Evolutionary conservation across 2,888 invertebrate species (phyloP), one percentile per base, ranked within the genome.

Genomic region (Mythimna pallens): DNA sequence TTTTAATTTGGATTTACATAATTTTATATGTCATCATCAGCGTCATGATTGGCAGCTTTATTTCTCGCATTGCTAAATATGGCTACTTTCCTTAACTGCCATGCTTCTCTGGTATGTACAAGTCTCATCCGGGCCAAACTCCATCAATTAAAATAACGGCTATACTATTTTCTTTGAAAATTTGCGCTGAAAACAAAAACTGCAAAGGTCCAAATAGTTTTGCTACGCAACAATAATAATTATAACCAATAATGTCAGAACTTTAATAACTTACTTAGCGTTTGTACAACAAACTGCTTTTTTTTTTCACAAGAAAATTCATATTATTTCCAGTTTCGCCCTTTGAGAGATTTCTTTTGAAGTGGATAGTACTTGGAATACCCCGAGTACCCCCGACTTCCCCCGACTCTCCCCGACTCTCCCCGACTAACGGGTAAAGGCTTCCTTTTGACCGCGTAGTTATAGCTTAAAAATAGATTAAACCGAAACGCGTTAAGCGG

Each of bases 401-500:
- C 5, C 25, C 70, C 58, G 59, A 64, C 64, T 62, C 17, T 2
- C 43, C 66, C 68, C 58, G 8, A 66, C 65, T 62, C 22, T 4
- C 43, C 62, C 68, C 58, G 8, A 66, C 65, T 47, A 55, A 61
- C 58, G 50, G 62, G 76, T 76, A 81, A 87, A 88, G 85, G 86
- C 86, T 88, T 91, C 87, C 88, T 87, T 91, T 90, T 85, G 90
- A 89, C 86, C 86, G 82, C 71, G 75, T 84, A 88, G 87, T 89
- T 88, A 90, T 89, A 81, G 85, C 81, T 88, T 87, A 84, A 89
- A 91, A 91, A 89, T 87, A 91, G 88, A 90, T 92, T 90, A 90
- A 90, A 89, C 73, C 54, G 78, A 78, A 81, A 73, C 73, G 77
- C 78, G 82, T 80, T 82, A 87, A 82, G 67, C 85, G 84, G 80